Evolutionary conservation across 2,888 invertebrate genomes (phyloP).

Genomic region (Drosophila kambysellisi): DNA sequence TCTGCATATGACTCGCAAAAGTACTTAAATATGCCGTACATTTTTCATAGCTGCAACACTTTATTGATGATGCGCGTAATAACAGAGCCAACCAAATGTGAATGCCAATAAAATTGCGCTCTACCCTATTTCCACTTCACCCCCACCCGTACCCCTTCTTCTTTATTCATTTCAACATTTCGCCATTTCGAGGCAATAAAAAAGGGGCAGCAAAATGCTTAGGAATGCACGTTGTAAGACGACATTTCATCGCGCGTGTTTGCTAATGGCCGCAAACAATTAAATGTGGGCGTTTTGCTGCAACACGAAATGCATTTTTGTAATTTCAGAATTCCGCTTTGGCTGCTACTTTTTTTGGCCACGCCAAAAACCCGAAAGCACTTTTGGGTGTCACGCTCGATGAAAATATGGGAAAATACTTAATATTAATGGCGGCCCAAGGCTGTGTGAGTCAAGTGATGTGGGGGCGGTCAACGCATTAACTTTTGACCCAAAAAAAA

Average conservation of each 20-base stretch:
- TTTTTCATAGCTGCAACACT: slow-evolving; percentile 10
- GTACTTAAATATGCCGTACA: neutral
- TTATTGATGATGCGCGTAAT: slow-evolving; percentile 29
- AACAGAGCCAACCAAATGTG: slow-evolving; percentile 2
- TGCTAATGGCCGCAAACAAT: slow-evolving; percentile 51
- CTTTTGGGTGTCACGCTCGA: slow-evolving; percentile 51
- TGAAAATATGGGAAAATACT: slow-evolving; percentile 32
- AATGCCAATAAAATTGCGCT: slow-evolving; percentile 20
- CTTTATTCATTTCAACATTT: neutral
- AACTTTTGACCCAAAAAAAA: slow-evolving; percentile 56
- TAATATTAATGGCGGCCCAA: slow-evolving; percentile 28
- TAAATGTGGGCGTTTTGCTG: slow-evolving; percentile 50
- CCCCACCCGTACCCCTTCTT: neutral
- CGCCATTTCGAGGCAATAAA: slow-evolving; percentile 3
- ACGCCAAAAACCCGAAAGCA: slow-evolving; percentile 27
- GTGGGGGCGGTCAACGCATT: slow-evolving; percentile 31
- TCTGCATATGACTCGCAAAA: neutral
- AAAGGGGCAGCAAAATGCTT: slow-evolving; percentile 7
- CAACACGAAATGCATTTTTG: slow-evolving; percentile 34
- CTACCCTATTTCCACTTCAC: neutral
- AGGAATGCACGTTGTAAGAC: slow-evolving; percentile 23
- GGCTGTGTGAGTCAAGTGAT: slow-evolving; percentile 1
- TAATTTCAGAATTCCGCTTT: slow-evolving; percentile 26
- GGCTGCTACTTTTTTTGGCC: slow-evolving; percentile 37
- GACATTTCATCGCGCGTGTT: slow-evolving; percentile 37